Conservation (phyloP, 2,113 vertebrate species). For the Solea solea region DNA sequence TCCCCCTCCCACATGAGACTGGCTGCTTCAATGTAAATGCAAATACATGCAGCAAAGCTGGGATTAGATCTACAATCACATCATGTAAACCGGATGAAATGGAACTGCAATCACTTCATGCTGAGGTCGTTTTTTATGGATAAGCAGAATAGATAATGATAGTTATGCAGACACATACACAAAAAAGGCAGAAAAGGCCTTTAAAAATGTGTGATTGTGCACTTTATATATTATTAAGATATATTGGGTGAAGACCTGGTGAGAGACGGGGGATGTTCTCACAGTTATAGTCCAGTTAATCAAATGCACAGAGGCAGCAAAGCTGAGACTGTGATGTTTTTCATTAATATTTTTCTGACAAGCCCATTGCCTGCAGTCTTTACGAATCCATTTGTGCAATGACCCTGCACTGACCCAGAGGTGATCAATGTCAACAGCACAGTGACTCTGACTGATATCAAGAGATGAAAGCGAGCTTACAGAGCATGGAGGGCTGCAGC, state of each 20-base stretch:
- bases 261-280: conserved; percentile 13
- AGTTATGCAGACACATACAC: not conserved
- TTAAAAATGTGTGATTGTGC: too few species aligned
- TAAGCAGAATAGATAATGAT: not conserved
- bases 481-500: not conserved
- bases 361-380: not conserved
- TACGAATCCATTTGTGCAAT: conserved; percentile 3
- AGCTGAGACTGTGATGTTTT: not conserved
- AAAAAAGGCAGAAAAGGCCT: too few species aligned
- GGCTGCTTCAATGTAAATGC: conserved; percentile 2
- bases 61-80: not conserved
- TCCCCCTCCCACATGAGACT: not conserved
- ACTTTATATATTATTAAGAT: too few species aligned
- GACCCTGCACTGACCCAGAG: conserved; percentile 35
- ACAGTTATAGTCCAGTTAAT: not conserved
- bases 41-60: conserved; percentile 6
- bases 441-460: not conserved
- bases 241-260: not conserved
- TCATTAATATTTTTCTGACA: conserved; percentile 13
- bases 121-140: not conserved
- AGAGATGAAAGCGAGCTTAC: not conserved
- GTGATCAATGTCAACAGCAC: conserved; percentile 16
- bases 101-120: not conserved
- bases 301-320: conserved; percentile 8
- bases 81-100: not conserved